Conservation (phyloP, 2,888 invertebrate genomes). For the Dryocosmus kuriphilus region DNA sequence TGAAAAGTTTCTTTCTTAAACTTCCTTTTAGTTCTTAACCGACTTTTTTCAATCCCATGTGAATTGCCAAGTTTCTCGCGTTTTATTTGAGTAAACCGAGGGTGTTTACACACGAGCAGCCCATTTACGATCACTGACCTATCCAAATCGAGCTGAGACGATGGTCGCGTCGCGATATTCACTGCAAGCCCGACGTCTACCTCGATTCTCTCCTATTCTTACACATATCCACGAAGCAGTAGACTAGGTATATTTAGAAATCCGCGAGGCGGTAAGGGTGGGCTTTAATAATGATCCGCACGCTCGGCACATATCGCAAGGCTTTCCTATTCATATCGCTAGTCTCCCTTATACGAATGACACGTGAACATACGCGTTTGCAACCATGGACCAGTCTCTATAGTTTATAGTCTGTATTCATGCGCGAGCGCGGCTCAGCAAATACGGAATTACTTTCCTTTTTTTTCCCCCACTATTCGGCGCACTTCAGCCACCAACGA, state of each 20-base stretch:
- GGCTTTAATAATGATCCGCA: constrained; percentile 64
- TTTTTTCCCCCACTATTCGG: constrained; percentile 42
- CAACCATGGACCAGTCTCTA: constrained; percentile 40
- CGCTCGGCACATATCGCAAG: constrained; percentile 13
- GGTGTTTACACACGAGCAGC: not conserved
- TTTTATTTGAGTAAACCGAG: not conserved
- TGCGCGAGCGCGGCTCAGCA: constrained; percentile 56
- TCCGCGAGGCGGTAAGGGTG: constrained; percentile 49
- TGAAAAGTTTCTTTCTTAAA: no score
- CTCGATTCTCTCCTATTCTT: constrained; percentile 45
- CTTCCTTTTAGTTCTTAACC: not conserved
- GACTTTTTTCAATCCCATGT: not conserved
- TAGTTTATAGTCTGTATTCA: constrained; percentile 30
- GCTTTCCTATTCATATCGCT: constrained; percentile 11
- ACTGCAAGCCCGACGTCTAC: constrained; percentile 46
- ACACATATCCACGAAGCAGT: constrained; percentile 38
- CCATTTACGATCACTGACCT: constrained; percentile 54
- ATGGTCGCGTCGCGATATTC: constrained; percentile 52
- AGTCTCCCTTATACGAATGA: constrained; percentile 21
- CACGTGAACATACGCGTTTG: constrained; percentile 51
- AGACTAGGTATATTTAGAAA: constrained; percentile 52
- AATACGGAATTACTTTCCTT: constrained; percentile 59
- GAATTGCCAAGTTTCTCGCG: not conserved
- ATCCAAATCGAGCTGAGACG: constrained; percentile 50
- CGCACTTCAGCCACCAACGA: constrained; percentile 46